Base-by-base conservation (phyloP, 2,888 invertebrate genomes). In the Eupithecia subfuscata region DNA sequence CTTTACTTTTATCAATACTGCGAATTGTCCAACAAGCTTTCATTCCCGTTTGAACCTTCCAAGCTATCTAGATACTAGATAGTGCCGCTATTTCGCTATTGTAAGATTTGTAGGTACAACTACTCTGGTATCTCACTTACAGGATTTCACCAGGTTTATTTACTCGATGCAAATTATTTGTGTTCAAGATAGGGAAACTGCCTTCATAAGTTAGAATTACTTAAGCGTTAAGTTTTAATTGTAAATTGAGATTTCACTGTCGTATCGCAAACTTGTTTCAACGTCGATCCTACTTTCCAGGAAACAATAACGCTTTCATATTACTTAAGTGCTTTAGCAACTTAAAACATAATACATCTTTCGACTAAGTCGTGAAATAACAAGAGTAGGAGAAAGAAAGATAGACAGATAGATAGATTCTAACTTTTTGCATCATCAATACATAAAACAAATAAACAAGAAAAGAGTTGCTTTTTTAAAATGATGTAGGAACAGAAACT, bases 221-320 rank as follows among this genome's bases (percentile, higher is more conserved):
- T 56, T 67, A 68, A 71, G 18, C 60, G 70, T 48, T 67, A 65
- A 67, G 37, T 63, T 63, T 34, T 75, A 70, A 70, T 70, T 73
- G 45, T 73, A 70, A 76, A 69, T 76, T 56, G 63, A 43, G 69
- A 76, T 74, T 76, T 71, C 68, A 56, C 63, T 22, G 70, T 64
- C 69, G 64, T 64, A 63, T 52, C 45, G 48, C 45, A 73, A 73
- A 73, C 52, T 63, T 60, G 52, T 69, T 76, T 16, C 48, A 70
- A 73, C 70, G 48, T 75, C 52, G 68, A 25, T 48, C 48, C 69
- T 52, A 48, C 48, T 68, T 76, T 73, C 64, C 34, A 64, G 68
- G 70, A 73, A 76, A 76, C 63, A 69, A 73, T 71, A 76, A 70
- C 69, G 52, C 45, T 67, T 48, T 70, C 73, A 70, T 65, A 75